Evolutionary conservation across 1,140 invertebrate genomes (phyloP), one percentile per base, ranked within the genome.

Genomic region (Oncopodura yosiiana): DNA sequence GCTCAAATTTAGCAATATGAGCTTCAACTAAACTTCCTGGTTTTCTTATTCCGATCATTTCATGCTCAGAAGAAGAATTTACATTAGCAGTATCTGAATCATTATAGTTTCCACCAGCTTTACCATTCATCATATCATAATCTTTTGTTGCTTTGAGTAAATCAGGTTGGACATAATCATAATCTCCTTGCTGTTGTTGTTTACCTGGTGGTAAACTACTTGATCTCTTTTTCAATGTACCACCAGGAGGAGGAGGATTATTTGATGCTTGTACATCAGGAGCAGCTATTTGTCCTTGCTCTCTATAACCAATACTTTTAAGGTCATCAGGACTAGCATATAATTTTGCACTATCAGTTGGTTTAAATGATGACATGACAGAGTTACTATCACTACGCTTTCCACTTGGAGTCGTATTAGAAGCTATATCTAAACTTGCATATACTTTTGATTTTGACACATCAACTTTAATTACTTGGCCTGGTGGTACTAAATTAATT

Each of bases 281-380:
- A 11, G 9, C 16, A n/a, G 37, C 18, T 14, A 27, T 42, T 34
- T 38, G 51, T 4, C 48, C 52, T 11, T 34, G 36, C 16, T 61
- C 65, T 18, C 84, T 75, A 67, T 85, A 89, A 3, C 83, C 86
- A 16, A 90, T 83, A 23, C 79, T 79, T 63, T 83, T 85, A 60
- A 87, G 77, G 66, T 87, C 86, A 65, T 86, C 81, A 8, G 88
- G 87, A 32, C 84, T 86, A 6, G 87, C 88, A 70, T 92, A 92
- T 30, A 92, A 71, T 68, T 91, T 91, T 48, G 87, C 87, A 72
- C 77, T 82, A 59, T 84, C 81, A 34, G 81, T 77, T 0, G 89
- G 89, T 58, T 83, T 80, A n/a, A 16, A 11, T n/a, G 69, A 65
- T 9, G 86, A 90, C 73, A 86, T 82, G 29, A 85, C 64, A 16